These are phyloP conservation scores for Lerista edwardsae DNA, from an alignment of 2,797 vertebrate genomes.

Conservation along the genomic window DNA sequence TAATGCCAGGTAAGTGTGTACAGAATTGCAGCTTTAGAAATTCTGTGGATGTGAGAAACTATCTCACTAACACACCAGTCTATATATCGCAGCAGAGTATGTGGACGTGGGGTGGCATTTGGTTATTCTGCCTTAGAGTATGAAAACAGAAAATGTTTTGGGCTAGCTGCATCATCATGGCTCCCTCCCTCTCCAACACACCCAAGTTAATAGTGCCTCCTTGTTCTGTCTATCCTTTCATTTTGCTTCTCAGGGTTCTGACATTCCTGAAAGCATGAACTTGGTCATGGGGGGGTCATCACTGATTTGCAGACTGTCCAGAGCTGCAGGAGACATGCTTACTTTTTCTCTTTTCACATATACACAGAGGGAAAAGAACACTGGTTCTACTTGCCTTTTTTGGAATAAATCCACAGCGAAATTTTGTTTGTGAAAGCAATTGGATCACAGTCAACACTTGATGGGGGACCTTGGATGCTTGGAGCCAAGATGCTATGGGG, in stretches of 20 bases:
- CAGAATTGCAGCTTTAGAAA: neutral
- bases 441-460: neutral
- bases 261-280: neutral
- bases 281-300: neutral
- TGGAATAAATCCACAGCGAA: neutral
- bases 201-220: neutral
- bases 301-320: neutral
- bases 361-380: neutral
- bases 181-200: too few relatives aligned
- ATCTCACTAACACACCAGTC: too few relatives aligned
- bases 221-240: neutral
- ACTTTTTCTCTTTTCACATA: rapidly evolving
- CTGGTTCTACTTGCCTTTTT: neutral
- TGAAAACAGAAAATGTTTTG: too few relatives aligned
- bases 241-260: neutral
- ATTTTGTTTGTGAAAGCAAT: neutral
- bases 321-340: neutral
- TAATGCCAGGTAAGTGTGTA: too few relatives aligned
- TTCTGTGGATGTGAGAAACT: neutral
- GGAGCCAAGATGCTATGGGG: neutral
- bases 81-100: too few relatives aligned
- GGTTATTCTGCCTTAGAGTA: too few relatives aligned
- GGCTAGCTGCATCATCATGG: neutral
- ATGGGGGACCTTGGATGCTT: neutral
- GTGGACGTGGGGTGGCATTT: too few relatives aligned